Base-by-base conservation (phyloP, 2,888 invertebrate genomes). In the Eilema griseolum region DNA sequence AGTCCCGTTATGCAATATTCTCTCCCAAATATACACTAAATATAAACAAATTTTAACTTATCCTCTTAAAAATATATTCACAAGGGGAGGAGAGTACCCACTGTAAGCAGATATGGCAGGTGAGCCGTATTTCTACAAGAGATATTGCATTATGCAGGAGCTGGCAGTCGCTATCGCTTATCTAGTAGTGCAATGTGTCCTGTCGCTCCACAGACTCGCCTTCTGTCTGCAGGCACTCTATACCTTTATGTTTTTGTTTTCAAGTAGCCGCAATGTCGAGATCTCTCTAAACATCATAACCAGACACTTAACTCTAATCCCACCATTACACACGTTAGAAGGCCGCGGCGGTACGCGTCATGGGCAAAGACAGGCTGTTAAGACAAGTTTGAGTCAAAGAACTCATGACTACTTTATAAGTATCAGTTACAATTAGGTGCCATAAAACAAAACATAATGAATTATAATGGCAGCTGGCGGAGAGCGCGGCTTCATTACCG, bases 121-220 rank as follows among this genome's bases (percentile, higher is more conserved):
- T 7, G 28, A n/a, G 46, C 11, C 5, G 4, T 5, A 12, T 20
- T 20, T n/a, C n/a, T n/a, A 52, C n/a, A 28, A 28, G 26, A 41
- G 41, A 11, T n/a, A 41, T n/a, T 26, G 57, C 33, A 57, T 66
- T 60, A 66, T 37, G 37, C 41, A 37, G 20, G n/a, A 37, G 37
- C 66, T n/a, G 2, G 37, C 66, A 24, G 12, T 24, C 26, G 20
- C 46, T 41, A 66, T 60, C 66, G 66, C 66, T 60, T 60, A 60
- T 66, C 66, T 60, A 66, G 14, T 12, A 41, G 41, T 7, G 24
- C 37, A 2, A 66, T 26, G 20, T 24, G 59, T 20, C 24, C 41
- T 41, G 59, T 60, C 28, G n/a, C 28, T 41, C 2, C n/a, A 31
- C 31, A 31, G 26, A n/a, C 52, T 14, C 7, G 12, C 3, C 11